Evolutionary conservation across 2,888 invertebrate species (phyloP).

Genomic region (Latheticus oryzae): DNA sequence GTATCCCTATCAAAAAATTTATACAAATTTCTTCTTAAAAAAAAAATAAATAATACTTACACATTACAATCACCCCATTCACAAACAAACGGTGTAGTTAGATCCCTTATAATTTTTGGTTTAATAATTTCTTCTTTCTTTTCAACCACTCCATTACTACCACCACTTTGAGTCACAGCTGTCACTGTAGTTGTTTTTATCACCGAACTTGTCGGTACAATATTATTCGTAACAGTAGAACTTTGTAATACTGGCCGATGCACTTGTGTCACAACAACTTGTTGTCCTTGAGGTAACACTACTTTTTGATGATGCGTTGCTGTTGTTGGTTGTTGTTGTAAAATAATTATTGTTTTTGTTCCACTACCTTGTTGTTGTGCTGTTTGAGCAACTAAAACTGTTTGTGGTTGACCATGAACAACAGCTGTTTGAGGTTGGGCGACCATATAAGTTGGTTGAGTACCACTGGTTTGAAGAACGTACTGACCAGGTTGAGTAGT

Average conservation of each 20-base stretch:
- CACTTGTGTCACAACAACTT: conserved; percentile 73
- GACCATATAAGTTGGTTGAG: conserved; percentile 74
- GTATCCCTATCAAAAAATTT: conserved; percentile 62
- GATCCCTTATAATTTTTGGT: conserved; percentile 62
- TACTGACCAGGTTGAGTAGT: conserved; percentile 66
- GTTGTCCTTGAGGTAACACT: conserved; percentile 76
- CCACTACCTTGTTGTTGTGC: conserved; percentile 74
- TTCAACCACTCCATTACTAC: conserved; percentile 49
- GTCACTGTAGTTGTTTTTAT: conserved; percentile 55
- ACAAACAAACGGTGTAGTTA: conserved; percentile 77
- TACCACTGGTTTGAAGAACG: conserved; percentile 67
- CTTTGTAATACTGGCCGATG: conserved; percentile 69
- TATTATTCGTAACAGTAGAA: conserved; percentile 65
- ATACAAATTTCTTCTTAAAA: background rate
- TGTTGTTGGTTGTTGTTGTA: conserved; percentile 71
- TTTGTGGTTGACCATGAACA: conserved; percentile 72
- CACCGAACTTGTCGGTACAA: conserved; percentile 61
- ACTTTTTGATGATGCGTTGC: conserved; percentile 67
- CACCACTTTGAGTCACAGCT: conserved; percentile 41
- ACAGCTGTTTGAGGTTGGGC: conserved; percentile 74
- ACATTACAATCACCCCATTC: conserved; percentile 93
- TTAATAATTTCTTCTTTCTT: conserved; percentile 55
- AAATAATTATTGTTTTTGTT: conserved; percentile 77
- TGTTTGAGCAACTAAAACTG: conserved; percentile 75
- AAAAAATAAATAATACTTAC: conserved; percentile 61